phyloP scores from a whole-genome alignment of 2,888 invertebrate genomes.

The Leptogaster cylindrica region DNA sequence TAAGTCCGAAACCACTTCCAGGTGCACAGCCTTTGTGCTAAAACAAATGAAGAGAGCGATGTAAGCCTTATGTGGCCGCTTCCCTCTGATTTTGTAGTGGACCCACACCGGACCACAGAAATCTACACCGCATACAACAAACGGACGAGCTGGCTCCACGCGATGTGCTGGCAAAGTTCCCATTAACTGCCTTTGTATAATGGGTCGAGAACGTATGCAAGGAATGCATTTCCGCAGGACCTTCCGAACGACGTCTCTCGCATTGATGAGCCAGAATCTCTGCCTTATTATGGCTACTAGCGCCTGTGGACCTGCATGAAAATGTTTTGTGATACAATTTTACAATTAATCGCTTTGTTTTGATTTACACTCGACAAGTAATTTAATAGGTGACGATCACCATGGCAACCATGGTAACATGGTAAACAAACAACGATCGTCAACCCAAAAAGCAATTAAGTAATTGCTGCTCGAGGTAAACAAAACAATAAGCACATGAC shows the following conservation, averaged over 20 bases:
- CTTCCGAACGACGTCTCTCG: neutral
- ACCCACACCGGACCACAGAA: slow-evolving; percentile 18
- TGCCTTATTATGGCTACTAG: neutral
- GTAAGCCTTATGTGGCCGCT: slow-evolving; percentile 5
- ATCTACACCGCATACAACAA: slow-evolving; percentile 22
- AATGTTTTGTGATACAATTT: neutral
- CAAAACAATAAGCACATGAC: too few relatives aligned
- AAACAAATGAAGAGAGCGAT: slow-evolving; percentile 36
- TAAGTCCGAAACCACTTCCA: slow-evolving; percentile 38
- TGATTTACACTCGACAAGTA: too few relatives aligned
- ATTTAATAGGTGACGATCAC: too few relatives aligned
- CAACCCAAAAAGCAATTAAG: too few relatives aligned
- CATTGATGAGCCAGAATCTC: neutral
- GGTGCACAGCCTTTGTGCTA: slow-evolving; percentile 41
- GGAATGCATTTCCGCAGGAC: neutral
- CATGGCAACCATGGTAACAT: too few relatives aligned
- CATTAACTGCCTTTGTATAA: neutral
- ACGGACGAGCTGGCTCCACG: slow-evolving; percentile 15
- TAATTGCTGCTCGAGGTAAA: too few relatives aligned
- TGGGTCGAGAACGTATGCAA: neutral
- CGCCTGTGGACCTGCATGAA: neutral
- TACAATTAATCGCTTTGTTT: too few relatives aligned
- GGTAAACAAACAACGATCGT: too few relatives aligned
- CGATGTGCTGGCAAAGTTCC: neutral
- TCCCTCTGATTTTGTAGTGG: too few relatives aligned